Evolutionary conservation across 2,113 vertebrate genomes (phyloP).

Genomic region (Pelecanoides urinatrix): DNA sequence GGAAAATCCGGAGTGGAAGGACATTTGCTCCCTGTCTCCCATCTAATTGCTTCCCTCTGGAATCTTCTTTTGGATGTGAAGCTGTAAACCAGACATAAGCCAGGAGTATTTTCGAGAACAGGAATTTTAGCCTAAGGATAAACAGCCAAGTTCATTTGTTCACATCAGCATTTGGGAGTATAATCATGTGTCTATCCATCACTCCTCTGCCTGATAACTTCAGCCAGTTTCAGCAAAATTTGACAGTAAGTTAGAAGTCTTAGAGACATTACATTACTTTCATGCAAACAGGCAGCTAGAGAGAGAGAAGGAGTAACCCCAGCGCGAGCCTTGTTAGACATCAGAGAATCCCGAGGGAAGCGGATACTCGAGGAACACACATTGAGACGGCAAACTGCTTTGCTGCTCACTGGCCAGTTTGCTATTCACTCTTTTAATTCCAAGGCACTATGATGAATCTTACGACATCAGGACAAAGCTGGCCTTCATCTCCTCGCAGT

Average conservation of each 20-base stretch:
- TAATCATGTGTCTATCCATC: background rate
- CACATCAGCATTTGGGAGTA: background rate
- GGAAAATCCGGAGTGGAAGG: background rate
- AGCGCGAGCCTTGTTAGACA: background rate
- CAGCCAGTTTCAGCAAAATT: background rate
- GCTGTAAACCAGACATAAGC: background rate
- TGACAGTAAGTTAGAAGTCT: background rate
- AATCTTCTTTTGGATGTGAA: background rate
- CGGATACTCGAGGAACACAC: background rate
- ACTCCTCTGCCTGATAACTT: background rate
- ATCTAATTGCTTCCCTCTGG: background rate
- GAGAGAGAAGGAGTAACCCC: background rate
- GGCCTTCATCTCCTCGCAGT: background rate
- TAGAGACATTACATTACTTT: background rate
- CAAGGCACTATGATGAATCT: background rate
- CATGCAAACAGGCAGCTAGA: background rate
- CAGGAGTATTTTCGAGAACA: background rate
- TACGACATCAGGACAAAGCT: background rate
- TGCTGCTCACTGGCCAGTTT: fast-evolving
- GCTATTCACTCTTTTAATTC: background rate
- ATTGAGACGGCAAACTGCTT: background rate
- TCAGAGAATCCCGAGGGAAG: background rate
- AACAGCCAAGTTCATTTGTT: background rate
- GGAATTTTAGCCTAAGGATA: background rate
- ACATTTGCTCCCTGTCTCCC: background rate